Evolutionary conservation across 2,113 vertebrate genomes (phyloP), one percentile per base, ranked within the genome.

Genomic region (Steatornis caripensis): DNA sequence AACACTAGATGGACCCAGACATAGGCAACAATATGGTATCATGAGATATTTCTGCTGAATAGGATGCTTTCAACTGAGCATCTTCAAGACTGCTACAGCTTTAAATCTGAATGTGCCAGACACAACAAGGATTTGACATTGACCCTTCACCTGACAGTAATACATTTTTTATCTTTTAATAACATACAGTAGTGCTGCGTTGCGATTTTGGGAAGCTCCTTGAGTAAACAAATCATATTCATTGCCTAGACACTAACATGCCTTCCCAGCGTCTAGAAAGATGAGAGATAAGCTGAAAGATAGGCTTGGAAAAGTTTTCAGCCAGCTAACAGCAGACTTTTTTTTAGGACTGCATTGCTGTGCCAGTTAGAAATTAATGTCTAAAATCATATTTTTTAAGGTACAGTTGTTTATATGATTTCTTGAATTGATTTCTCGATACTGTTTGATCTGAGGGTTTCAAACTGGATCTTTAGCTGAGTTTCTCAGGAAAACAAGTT

Each of bases 121-220:
- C 92, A 71, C 45, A 92, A 81, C 24, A 82, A 58, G 84, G 49
- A 93, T 95, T 89, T 96, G 92, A 92, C 72, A 84, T 68, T 90
- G 93, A 93, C 93, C 90, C 90, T 94, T 96, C 89, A 90, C 80
- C 86, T 94, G 90, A 89, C 90, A 86, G 94, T 97, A 96, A 96
- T 89, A 90, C 58, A 75, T 94, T 96, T 96, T 94, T 97, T 96
- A 96, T 96, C 93, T 91, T 94, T 95, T 94, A 97, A 95, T 96
- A 95, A 84, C 96, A 94, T 89, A 78, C 55, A 53, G 55, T 55
- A 84, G 65, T 82, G 89, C 60, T 57, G 60, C 2, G 4, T 37
- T 89, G 65, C 61, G 86, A 81, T 84, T 90, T 92, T 69, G 75
- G 83, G 86, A 90, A 93, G 55, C 83, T 82, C 39, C 95, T 93